Evolutionary conservation across 2,888 invertebrate species (phyloP).

Genomic region (Melipona beecheii): DNA sequence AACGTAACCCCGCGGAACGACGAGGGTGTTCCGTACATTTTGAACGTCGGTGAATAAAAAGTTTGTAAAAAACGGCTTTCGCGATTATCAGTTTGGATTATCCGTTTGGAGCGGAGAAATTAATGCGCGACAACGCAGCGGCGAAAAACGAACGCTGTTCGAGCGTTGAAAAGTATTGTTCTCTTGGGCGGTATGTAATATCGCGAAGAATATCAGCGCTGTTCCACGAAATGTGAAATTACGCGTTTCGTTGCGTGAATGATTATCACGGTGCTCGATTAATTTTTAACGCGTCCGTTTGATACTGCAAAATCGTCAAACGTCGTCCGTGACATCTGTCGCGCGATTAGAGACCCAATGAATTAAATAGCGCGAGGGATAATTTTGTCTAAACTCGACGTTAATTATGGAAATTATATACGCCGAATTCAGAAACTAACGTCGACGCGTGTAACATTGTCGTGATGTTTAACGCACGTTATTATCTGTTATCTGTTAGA

Average conservation of each 20-base stretch:
- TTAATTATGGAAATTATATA: neutral
- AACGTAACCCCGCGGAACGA: conserved; percentile 33
- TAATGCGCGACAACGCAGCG: neutral
- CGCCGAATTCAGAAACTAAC: neutral
- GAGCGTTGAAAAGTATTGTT: neutral
- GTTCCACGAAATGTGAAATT: neutral
- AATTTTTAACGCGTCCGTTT: neutral
- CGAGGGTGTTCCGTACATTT: conserved; percentile 29
- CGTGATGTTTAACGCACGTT: neutral
- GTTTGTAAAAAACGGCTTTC: conserved; percentile 28
- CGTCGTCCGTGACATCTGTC: neutral
- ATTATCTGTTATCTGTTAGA: too few relatives aligned
- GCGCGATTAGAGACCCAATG: neutral
- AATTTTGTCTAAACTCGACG: neutral
- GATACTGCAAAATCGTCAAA: neutral
- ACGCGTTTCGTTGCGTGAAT: neutral
- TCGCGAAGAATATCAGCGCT: neutral
- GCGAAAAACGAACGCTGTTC: neutral
- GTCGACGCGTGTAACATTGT: neutral
- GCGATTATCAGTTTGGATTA: conserved; percentile 18
- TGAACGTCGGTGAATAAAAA: conserved; percentile 37
- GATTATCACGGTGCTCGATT: neutral
- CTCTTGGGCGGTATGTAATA: neutral
- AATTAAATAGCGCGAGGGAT: neutral
- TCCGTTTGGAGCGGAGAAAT: neutral